Evolutionary conservation across 2,113 vertebrate genomes (phyloP).

Genomic region (Sinocyclocheilus rhinocerous): DNA sequence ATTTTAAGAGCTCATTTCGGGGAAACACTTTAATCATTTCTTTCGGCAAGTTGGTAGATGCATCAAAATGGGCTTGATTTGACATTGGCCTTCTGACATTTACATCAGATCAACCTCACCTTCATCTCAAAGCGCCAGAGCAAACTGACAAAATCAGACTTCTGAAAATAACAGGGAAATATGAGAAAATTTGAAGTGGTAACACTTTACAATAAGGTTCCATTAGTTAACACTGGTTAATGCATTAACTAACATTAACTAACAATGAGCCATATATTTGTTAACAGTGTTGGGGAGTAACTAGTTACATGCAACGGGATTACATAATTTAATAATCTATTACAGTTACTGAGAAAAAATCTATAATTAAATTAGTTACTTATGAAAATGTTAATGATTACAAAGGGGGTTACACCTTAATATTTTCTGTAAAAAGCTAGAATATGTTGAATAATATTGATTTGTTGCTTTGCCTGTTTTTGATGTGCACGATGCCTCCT

Average conservation of each 20-base stretch:
- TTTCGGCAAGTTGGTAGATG: background rate
- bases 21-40: background rate
- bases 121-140: background rate
- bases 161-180: background rate
- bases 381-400: no score
- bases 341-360: no score
- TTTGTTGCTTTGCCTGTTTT: no score
- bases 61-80: background rate
- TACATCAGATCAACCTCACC: background rate
- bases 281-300: no score
- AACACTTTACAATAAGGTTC: background rate
- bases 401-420: no score
- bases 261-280: background rate
- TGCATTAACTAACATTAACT: background rate
- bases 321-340: no score
- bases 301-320: no score
- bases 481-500: no score
- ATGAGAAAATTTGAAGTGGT: background rate
- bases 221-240: background rate
- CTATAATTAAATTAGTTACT: no score
- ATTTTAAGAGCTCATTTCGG: constrained; percentile 9
- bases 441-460: no score
- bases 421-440: no score
- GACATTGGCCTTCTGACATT: background rate
- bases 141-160: background rate